Conservation (phyloP, 1,140 invertebrate species). For the Orchestia grillus region DNA sequence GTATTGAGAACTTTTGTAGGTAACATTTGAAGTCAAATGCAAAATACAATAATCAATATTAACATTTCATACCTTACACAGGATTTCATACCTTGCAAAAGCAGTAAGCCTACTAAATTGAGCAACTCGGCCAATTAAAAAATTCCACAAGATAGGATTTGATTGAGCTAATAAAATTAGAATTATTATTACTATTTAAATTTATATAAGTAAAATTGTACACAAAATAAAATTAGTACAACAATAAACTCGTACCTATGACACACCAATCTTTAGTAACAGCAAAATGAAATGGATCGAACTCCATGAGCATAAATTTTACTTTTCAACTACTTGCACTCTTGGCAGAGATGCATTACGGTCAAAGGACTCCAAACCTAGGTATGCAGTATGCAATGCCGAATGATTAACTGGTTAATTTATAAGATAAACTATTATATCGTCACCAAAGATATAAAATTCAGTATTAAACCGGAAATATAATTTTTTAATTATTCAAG, state of each 20-base stretch:
- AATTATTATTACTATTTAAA: not conserved
- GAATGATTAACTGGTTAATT: not conserved
- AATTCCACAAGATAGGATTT: not conserved
- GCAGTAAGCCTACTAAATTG: too few relatives aligned
- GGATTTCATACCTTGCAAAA: too few relatives aligned
- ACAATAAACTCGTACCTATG: slow-evolving; percentile 1
- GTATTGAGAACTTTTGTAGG: too few relatives aligned
- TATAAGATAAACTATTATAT: too few relatives aligned
- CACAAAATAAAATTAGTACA: not conserved
- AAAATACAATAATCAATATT: too few relatives aligned
- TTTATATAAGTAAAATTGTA: not conserved
- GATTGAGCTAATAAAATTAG: not conserved
- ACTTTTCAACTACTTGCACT: not conserved
- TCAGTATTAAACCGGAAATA: not conserved
- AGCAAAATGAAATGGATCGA: slow-evolving; percentile 43
- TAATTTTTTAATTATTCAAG: not conserved
- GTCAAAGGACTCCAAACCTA: not conserved
- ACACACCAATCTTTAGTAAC: slow-evolving; percentile 36
- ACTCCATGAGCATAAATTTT: not conserved
- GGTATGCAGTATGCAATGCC: not conserved
- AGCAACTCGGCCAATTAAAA: not conserved
- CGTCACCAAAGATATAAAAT: not conserved
- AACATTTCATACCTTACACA: too few relatives aligned
- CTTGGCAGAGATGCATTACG: not conserved
- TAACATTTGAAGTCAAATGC: too few relatives aligned